Base-by-base conservation (phyloP, 2,797 vertebrate genomes). In the Jordanella pulchra region DNA sequence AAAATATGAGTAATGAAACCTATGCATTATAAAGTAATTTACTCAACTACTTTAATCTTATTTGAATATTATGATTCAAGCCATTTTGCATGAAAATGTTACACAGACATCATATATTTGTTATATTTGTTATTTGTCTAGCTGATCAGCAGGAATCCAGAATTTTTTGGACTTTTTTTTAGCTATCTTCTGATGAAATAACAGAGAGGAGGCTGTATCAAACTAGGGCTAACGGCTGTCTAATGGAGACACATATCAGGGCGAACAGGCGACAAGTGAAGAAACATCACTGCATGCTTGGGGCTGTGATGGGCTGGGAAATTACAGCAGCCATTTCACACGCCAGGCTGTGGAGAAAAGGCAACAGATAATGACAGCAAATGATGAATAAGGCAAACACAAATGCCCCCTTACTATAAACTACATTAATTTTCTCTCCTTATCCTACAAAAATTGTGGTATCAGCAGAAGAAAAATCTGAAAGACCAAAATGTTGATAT, bases 301-400 rank as follows among this genome's bases (percentile, higher is more conserved):
- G 53, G 79, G 66, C 76, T 78, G 76, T 79, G 81, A 89, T 54
- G 78, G 78, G 77, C 60, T 71, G 7, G 25, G 74, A 77, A 84
- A 87, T 81, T 83, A 84, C 60, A 65, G 77, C 74, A 72, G 53
- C 65, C 50, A 58, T 82, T 77, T 83, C 72, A 85, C 81, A 71
- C 68, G 77, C 56, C 77, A 66, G 77, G 51, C 51, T 83, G 77
- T 76, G 72, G 79, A 63, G 32, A 75, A 32, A 73, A 80, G 77
- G 67, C 60, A 75, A 67, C 73, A 65, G 65, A 81, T 71, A 58
- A 63, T 28, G 51, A 78, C 50, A 1, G 42, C 53, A 69, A 63
- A 82, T 77, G 61, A 81, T 23, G 51, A 65, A 56, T 53, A 64
- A 54, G 28, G 72, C 45, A 42, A 81, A 69, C 42, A 65, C 28